phyloP scores from a whole-genome alignment of 2,888 invertebrate genomes.

The Tachystola acroxantha region DNA sequence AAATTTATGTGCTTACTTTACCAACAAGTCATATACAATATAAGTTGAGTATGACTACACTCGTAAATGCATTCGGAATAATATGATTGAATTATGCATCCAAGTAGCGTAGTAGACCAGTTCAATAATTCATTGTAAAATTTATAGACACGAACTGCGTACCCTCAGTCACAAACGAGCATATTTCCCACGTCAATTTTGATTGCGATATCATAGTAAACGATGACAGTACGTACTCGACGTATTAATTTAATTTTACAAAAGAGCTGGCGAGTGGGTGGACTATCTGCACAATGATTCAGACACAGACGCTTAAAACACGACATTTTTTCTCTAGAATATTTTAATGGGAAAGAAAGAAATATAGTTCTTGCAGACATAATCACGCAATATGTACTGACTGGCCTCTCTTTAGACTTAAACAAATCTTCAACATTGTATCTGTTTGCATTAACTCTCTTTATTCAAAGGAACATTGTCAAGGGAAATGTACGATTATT shows the following conservation, averaged over 20 bases:
- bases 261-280: constrained; percentile 39
- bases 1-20: too few species aligned
- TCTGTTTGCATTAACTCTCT: constrained; percentile 70
- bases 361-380: constrained; percentile 35
- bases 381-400: constrained; percentile 65
- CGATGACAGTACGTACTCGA: constrained; percentile 68
- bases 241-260: constrained; percentile 61
- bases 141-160: constrained; percentile 59
- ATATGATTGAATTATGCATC: constrained; percentile 67
- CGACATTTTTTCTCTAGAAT: constrained; percentile 43
- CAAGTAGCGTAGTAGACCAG: constrained; percentile 40
- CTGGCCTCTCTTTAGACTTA: constrained; percentile 57
- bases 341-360: constrained; percentile 44
- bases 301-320: constrained; percentile 29
- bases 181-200: constrained; percentile 75
- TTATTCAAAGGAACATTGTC: constrained; percentile 75
- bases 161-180: constrained; percentile 64
- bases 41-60: too few species aligned
- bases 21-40: too few species aligned
- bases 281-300: constrained; percentile 47
- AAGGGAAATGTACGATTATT: constrained; percentile 75
- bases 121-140: constrained; percentile 66
- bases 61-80: constrained; percentile 8
- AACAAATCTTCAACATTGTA: constrained; percentile 76
- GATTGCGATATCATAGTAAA: constrained; percentile 72